phyloP scores from a whole-genome alignment of 92 coral and sea anemone genomes.

The Zoanthus sociatus region DNA sequence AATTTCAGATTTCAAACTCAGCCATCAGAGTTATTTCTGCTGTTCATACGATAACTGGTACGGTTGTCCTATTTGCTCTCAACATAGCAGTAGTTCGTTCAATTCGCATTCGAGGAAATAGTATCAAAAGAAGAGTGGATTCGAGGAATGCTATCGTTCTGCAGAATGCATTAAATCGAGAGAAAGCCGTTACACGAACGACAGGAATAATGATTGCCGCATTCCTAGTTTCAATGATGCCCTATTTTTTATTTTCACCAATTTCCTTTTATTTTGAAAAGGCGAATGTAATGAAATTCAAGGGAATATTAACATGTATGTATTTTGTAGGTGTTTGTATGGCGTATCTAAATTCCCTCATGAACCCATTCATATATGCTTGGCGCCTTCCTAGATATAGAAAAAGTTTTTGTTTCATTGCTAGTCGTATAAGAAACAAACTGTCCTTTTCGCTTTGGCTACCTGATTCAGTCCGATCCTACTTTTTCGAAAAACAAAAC shows the following conservation, averaged over 20 bases:
- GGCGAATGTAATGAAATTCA: not conserved
- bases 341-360: not conserved
- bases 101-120: not conserved
- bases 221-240: not conserved
- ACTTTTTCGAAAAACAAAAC: not conserved
- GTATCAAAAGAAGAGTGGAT: not conserved
- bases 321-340: not conserved
- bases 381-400: constrained; percentile 6
- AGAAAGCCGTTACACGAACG: not conserved
- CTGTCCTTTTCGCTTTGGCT: not conserved
- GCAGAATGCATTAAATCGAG: not conserved
- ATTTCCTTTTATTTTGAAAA: not conserved
- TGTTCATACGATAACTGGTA: not conserved
- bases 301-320: not conserved
- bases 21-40: not conserved
- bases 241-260: not conserved
- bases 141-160: not conserved
- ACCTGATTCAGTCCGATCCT: not conserved
- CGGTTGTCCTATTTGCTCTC: not conserved
- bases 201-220: not conserved
- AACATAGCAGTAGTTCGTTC: not conserved
- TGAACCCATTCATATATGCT: not conserved
- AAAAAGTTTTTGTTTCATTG: not conserved
- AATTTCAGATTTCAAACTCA: not conserved
- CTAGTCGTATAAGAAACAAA: not conserved